Evolutionary conservation across 2,113 vertebrate species (phyloP).

Genomic region (Octodon degus): DNA sequence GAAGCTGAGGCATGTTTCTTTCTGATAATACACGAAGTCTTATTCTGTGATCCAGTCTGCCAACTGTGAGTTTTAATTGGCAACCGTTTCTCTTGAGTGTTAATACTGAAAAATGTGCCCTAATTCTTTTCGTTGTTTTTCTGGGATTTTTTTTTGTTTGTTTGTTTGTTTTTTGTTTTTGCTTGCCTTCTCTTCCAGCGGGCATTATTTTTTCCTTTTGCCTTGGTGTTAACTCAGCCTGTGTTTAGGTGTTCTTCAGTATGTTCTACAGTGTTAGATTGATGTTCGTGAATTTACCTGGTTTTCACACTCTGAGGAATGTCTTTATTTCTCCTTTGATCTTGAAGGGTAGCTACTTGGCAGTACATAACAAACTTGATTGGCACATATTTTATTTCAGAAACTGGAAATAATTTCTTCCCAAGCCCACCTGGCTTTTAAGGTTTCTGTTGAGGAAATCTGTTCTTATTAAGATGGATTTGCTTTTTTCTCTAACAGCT

Average conservation of each 20-base stretch:
- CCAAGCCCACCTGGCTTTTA: not conserved
- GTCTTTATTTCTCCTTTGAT: not conserved
- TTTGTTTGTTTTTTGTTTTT: not conserved
- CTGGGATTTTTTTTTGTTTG: too few relatives aligned
- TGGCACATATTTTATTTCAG: not conserved
- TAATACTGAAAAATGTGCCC: not conserved
- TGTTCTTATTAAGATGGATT: not conserved
- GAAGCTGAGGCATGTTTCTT: not conserved
- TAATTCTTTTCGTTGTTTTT: not conserved
- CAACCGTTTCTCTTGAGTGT: not conserved
- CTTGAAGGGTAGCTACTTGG: not conserved
- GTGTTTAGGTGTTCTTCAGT: not conserved
- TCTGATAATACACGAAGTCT: not conserved
- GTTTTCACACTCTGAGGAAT: not conserved
- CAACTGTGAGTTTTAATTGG: not conserved
- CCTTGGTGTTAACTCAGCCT: not conserved
- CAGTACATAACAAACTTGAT: not conserved
- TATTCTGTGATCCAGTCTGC: not conserved
- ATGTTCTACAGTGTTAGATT: not conserved
- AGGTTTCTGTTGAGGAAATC: not conserved
- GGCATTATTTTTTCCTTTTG: not conserved
- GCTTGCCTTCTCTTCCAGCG: not conserved
- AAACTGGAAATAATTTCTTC: not conserved
- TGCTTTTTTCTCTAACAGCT: not conserved
- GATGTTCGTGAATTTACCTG: not conserved